Conservation (phyloP, 2,888 invertebrate species). For the Drosophila histrio region DNA sequence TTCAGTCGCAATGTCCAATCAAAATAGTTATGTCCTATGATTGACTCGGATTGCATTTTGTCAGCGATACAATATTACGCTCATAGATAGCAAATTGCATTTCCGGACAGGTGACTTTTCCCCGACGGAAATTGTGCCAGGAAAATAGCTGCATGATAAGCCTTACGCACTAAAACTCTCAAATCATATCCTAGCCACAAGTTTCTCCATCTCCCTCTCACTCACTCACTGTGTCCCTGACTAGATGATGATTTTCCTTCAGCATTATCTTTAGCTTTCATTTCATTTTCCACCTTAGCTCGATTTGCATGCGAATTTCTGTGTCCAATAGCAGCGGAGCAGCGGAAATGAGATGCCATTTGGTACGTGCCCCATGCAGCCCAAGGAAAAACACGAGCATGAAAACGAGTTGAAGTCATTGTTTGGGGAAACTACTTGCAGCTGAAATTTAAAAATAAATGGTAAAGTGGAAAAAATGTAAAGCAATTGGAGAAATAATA, state of each 20-base stretch:
- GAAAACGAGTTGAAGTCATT: conserved; percentile 33
- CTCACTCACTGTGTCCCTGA: not conserved
- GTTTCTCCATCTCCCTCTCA: not conserved
- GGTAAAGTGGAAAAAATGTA: not conserved
- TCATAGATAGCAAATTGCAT: conserved; percentile 39
- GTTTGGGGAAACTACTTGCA: conserved; percentile 37
- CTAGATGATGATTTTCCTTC: not conserved
- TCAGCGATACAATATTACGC: conserved; percentile 40
- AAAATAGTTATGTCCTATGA: conserved; percentile 55
- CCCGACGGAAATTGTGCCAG: conserved; percentile 35
- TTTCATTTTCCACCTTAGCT: conserved; percentile 34
- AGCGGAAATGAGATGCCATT: conserved; percentile 53
- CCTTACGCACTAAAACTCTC: conserved; percentile 4
- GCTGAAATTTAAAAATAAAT: conserved; percentile 16
- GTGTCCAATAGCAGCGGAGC: conserved; percentile 13
- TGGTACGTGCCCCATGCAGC: conserved; percentile 43
- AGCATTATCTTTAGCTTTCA: conserved; percentile 18
- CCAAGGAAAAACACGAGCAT: not conserved
- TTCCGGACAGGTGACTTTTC: conserved; percentile 37
- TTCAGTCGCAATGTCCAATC: conserved; percentile 56
- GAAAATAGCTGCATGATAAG: conserved; percentile 4
- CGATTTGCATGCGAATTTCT: conserved; percentile 52
- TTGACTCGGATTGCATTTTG: conserved; percentile 42
- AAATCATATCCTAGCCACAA: conserved; percentile 20
- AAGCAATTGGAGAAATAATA: conserved; percentile 24